Conservation (phyloP, 2,797 vertebrate species). For the Xiphorhynchus erythropygius region DNA sequence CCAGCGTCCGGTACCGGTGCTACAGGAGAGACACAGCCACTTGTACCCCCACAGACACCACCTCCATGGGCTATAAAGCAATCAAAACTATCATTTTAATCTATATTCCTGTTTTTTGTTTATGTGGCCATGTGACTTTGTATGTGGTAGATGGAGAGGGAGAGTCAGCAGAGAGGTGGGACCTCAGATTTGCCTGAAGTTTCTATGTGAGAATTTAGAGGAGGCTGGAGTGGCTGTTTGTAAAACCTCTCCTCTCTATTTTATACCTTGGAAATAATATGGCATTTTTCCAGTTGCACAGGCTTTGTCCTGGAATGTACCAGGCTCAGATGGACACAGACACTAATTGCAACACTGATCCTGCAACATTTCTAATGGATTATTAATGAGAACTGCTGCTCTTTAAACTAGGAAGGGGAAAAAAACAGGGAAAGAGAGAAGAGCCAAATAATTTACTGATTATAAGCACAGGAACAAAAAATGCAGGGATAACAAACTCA, state of each 20-base stretch:
- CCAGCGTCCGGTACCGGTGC: conserved; percentile 82
- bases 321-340: conserved; percentile 16
- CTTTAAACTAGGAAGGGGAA: not conserved
- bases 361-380: conserved; percentile 42
- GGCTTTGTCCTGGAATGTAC: not conserved
- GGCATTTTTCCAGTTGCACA: not conserved
- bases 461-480: not conserved
- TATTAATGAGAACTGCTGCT: conserved; percentile 55
- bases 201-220: not conserved
- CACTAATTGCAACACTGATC: conserved; percentile 35
- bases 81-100: not conserved
- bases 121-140: fast-evolving
- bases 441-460: not conserved
- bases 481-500: not conserved
- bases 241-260: not conserved
- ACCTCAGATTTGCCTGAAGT: not conserved
- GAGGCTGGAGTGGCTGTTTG: not conserved
- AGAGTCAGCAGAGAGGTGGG: not conserved
- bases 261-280: not conserved
- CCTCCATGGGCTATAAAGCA: not conserved
- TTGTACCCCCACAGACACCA: not conserved
- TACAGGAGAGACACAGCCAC: conserved; percentile 32
- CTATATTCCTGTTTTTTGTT: fast-evolving
- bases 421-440: not conserved
- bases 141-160: fast-evolving